Conservation (phyloP, 2,113 vertebrate species). For the Electrona antarctica region DNA sequence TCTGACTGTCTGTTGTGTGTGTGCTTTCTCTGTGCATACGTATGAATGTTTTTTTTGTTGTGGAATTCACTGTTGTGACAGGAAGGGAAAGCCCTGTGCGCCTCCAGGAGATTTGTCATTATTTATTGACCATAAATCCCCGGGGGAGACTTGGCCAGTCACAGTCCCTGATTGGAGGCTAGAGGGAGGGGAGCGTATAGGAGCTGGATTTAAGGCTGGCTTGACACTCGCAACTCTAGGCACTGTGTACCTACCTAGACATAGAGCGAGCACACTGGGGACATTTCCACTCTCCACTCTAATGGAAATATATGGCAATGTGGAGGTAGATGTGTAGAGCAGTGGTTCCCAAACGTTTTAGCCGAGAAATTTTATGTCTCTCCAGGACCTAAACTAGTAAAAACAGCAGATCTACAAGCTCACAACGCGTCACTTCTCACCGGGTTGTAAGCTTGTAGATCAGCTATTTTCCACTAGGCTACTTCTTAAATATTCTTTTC, state of each 20-base stretch:
- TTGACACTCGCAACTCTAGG: conserved; percentile 24
- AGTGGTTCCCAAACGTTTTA: too few relatives aligned
- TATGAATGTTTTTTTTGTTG: conserved; percentile 19
- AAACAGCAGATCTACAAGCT: too few relatives aligned
- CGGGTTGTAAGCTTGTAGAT: too few relatives aligned
- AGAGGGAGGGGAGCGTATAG: conserved; percentile 10
- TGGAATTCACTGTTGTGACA: conserved; percentile 21
- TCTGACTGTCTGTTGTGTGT: neutral
- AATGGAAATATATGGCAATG: conserved; percentile 26
- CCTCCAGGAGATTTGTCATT: conserved; percentile 43
- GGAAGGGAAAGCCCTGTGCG: conserved; percentile 40
- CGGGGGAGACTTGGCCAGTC: conserved; percentile 27
- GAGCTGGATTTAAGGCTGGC: conserved; percentile 40
- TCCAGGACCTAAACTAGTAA: too few relatives aligned
- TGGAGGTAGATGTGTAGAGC: conserved; percentile 1
- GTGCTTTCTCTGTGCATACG: neutral
- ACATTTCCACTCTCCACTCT: conserved; percentile 9
- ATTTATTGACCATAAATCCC: conserved; percentile 53
- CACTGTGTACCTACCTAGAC: conserved; percentile 21
- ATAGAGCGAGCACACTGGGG: conserved; percentile 22
- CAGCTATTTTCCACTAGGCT: too few relatives aligned
- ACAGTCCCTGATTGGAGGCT: conserved; percentile 25
- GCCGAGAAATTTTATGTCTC: too few relatives aligned
- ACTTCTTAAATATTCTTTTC: too few relatives aligned
- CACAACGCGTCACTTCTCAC: too few relatives aligned